Evolutionary conservation across 2,113 vertebrate genomes (phyloP), one percentile per base, ranked within the genome.

Genomic region (Misgurnus anguillicaudatus): DNA sequence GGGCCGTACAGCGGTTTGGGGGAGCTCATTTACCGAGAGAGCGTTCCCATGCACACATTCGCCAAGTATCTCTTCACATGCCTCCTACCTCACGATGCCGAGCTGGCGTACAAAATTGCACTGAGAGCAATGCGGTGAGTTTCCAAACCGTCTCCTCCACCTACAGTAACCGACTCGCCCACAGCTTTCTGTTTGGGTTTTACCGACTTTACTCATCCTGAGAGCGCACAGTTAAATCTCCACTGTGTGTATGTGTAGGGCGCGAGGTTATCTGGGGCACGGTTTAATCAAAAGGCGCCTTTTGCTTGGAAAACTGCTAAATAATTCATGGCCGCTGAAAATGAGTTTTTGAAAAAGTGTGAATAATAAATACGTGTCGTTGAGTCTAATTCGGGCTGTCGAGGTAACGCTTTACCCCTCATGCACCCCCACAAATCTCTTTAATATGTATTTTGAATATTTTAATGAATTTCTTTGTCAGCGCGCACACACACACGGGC

Each of bases 1-100:
- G 97, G 97, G 86, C 97, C 96, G 57, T 98, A 98, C 85, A 98
- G 96, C 88, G 97, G 97, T 90, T 92, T 99, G 86, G 97, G 97
- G 13, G 96, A 99, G 90, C 87, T 98, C 13, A 91, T 96, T 80
- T 95, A 98, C 90, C 94, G 97, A 92, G 97, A 99, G 90, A 99
- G 97, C 0, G 96, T 99, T 92, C 97, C 97, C 88, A 99, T 99
- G 97, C 97, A 99, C 94, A 98, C 97, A 16, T 99, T 95, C 92
- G 97, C 97, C 97, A 98, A 98, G 95, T 97, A 96, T 94, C 95
- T 99, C 38, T 99, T 99, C 94, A 95, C 96, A 87, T 96, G 92
- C 88, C 96, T 99, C 93, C 97, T 99, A 98, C 96, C 96, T 98
- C 96, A 98, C 63, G 95, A 99, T 93, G 94, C 94, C 91, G 96